Evolutionary conservation across 2,797 vertebrate species (phyloP).

Genomic region (Dryobates pubescens): DNA sequence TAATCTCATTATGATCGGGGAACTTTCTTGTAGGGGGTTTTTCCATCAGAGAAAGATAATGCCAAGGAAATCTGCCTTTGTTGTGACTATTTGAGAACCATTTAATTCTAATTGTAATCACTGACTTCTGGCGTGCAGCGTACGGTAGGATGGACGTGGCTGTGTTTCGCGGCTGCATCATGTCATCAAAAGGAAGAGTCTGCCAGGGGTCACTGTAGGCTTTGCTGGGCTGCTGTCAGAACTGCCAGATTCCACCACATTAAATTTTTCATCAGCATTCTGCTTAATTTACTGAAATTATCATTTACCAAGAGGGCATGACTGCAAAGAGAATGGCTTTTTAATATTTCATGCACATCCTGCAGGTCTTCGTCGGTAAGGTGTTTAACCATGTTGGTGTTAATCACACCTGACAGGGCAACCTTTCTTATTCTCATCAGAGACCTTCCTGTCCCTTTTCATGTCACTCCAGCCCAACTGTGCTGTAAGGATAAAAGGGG

Average conservation of each 20-base stretch:
- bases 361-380: neutral
- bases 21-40: neutral
- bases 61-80: slow-evolving; percentile 46
- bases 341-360: slow-evolving; percentile 44
- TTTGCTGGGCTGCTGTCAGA: slow-evolving; percentile 22
- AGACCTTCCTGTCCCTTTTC: neutral
- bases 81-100: slow-evolving; percentile 4
- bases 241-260: slow-evolving; percentile 36
- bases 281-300: slow-evolving; percentile 67
- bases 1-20: neutral
- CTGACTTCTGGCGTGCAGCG: neutral
- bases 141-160: neutral
- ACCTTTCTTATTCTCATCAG: slow-evolving; percentile 5
- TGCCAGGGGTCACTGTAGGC: slow-evolving; percentile 23
- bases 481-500: neutral
- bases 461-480: neutral
- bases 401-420: slow-evolving; percentile 61
- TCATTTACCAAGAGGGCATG: slow-evolving; percentile 50
- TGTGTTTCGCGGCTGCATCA: neutral
- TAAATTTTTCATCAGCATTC: slow-evolving; percentile 65
- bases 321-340: slow-evolving; percentile 53
- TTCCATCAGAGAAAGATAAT: neutral
- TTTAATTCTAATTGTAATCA: slow-evolving; percentile 49
- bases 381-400: slow-evolving; percentile 2
- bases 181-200: neutral